Evolutionary conservation across 2,888 invertebrate species (phyloP).

Genomic region (Macrophya alboannulata): DNA sequence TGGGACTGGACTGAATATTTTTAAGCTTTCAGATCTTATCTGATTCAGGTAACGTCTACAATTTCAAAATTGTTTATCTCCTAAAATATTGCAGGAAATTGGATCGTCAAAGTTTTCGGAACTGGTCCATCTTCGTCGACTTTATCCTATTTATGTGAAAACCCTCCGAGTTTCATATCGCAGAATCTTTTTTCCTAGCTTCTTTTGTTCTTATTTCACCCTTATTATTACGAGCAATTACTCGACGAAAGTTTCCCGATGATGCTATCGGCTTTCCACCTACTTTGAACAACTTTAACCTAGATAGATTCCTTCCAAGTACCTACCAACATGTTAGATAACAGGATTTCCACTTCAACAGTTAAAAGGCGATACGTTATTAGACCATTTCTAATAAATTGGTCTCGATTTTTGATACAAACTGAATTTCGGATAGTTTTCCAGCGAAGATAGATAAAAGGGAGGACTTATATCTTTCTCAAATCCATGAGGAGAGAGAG

Average conservation of each 20-base stretch:
- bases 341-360: constrained; percentile 3
- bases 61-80: background rate
- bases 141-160: background rate
- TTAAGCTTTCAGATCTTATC: background rate
- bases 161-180: background rate
- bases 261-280: constrained; percentile 25
- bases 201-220: background rate
- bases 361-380: background rate
- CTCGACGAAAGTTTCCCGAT: constrained; percentile 6
- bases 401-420: background rate
- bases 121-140: background rate
- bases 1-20: background rate
- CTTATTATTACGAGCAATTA: constrained; percentile 39
- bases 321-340: constrained; percentile 2
- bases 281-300: constrained; percentile 48
- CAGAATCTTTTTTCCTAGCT: background rate
- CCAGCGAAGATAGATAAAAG: no score
- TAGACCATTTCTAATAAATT: background rate
- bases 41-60: background rate
- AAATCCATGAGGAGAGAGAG: background rate
- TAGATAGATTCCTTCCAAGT: background rate
- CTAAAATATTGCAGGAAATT: background rate
- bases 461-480: no score
- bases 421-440: background rate
- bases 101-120: background rate